Percentiles rank a stretch among this genome's conserved stretches.
phyloP scores from a whole-genome alignment of 2,797 vertebrate species.

The Threskiornis aethiopicus region DNA sequence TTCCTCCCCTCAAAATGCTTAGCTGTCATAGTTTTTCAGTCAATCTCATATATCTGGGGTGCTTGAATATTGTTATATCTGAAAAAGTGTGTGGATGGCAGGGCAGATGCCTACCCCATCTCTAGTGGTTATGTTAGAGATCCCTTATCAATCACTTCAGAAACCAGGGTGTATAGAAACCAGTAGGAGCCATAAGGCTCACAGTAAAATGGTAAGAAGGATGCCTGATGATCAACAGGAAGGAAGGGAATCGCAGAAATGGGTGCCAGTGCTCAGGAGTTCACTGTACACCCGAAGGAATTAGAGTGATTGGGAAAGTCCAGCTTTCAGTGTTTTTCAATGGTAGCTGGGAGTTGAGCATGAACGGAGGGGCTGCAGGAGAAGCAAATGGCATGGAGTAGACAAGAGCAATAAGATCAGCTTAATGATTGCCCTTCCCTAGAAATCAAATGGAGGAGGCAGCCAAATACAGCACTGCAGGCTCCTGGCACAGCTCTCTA shows the following conservation, averaged over 20 bases:
- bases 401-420: background rate
- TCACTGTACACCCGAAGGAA: background rate
- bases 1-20: background rate
- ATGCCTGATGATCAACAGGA: rapidly evolving
- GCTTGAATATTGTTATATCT: background rate
- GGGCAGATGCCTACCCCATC: background rate
- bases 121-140: background rate
- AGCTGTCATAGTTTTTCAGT: background rate
- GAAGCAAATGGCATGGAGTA: background rate
- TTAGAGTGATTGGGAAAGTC: background rate
- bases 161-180: background rate
- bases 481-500: background rate
- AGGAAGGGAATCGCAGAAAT: background rate
- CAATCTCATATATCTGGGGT: background rate
- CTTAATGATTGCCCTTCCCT: background rate
- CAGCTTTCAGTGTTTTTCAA: background rate
- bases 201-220: background rate
- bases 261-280: rapidly evolving
- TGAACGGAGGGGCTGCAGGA: background rate
- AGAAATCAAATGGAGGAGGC: background rate
- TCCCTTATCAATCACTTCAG: background rate
- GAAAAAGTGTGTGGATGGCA: background rate
- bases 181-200: background rate
- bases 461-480: background rate
- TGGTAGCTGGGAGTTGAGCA: background rate